Base-by-base conservation (phyloP, 2,113 vertebrate genomes). In the Hemibagrus wyckioides region DNA sequence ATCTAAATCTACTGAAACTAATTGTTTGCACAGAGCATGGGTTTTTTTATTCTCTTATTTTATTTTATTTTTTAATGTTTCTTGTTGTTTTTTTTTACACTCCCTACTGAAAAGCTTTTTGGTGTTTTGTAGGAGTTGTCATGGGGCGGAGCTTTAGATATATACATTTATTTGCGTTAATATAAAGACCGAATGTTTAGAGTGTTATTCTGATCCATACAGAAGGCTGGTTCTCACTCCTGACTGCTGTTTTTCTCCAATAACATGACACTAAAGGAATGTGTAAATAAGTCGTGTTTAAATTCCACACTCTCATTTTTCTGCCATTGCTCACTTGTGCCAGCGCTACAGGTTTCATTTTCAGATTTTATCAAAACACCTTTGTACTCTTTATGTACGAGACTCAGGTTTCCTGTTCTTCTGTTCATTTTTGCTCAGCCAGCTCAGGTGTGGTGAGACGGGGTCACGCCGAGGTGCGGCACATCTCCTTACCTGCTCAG, bases 391-490 rank as follows among this genome's bases (percentile, higher is more conserved):
- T 6, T n/a, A 54, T n/a, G 28, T 8, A 33, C 1, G 2, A 33
- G n/a, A 52, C 30, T 80, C 30, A 23, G 19, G 77, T 79, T 79
- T 54, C 44, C 71, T 30, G 75, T 77, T 33, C n/a, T 33, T 2
- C 50, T 80, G 52, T 36, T 79, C n/a, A 36, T 25, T 57, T 80
- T 25, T 39, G 19, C 10, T 36, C 52, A 5, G 33, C 57, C 52
- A 80, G 79, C 79, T 80, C 30, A 80, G 52, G 54, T 80, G 52
- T 56, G 79, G 19, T 57, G 79, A 57, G 52, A 57, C 52, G 2
- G 30, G 77, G 52, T 57, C 77, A 80, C 30, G 21, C 52, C 10
- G 4, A 57, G 54, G 54, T 80, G 21, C 52, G 36, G 79, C 30
- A 80, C 23, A 30, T 80, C 52, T 36, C 30, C 6, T 57, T 80